Base-by-base conservation (phyloP, 2,113 vertebrate species). In the Oenanthe oenanthe region DNA sequence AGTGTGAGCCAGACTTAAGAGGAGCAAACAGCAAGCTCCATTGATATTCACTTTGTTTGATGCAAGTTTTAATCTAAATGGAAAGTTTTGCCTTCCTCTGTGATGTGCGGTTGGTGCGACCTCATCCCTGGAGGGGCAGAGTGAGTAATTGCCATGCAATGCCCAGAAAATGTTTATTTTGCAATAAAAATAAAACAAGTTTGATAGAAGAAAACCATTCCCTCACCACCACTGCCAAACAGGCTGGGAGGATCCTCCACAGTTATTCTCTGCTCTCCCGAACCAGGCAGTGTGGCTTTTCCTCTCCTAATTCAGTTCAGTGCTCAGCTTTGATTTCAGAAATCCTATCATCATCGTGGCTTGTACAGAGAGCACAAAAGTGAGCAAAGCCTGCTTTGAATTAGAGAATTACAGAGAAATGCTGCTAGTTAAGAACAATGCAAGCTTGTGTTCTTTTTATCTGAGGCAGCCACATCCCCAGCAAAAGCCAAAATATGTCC, bases 311-410 rank as follows among this genome's bases (percentile, higher is more conserved):
- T 96, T 97, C 90, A 84, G 86, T 93, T 96, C 93, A 97, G 93
- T 42, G 18, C 92, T 92, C 89, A 53, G 88, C 95, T 97, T 97
- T 97, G 95, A 94, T 97, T 97, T 96, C 3, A 22, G 95, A 97
- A 97, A 97, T 97, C 95, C 94, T 96, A 97, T 95, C 94, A 95
- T 95, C 94, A 91, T 94, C 4, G 1, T 63, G 85, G 67, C 83
- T 96, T 96, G 83, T 92, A 93, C 88, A 95, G 68, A 93, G 89
- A 96, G 50, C 74, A 96, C 50, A 92, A 89, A 96, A 97, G 95
- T 97, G 96, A 96, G 95, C 38, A 89, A 92, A 96, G 94, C 61
- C 96, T 97, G 96, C 88, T 97, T 97, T 96, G 95, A 94, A 94
- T 97, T 97, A 96, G 67, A 68, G 84, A 95, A 94, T 93, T 96